Base-by-base conservation (phyloP, 2,888 invertebrate species). In the Pristionchus japonicus region DNA sequence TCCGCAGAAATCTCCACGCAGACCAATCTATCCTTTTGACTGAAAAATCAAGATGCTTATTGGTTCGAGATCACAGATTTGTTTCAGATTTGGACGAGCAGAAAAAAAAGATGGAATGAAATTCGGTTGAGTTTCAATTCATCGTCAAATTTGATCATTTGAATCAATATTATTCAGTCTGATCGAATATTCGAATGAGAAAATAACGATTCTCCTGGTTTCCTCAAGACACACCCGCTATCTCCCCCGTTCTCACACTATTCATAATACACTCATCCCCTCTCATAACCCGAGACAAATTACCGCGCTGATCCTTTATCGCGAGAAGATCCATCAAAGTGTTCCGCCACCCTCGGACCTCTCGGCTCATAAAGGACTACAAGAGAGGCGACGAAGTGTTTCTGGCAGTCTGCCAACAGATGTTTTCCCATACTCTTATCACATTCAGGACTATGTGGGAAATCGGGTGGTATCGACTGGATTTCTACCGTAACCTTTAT, bases 391-490 rank as follows among this genome's bases (percentile, higher is more conserved):
- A 37, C 34, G 17, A 17, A 70, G 0, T 43, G 43, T 43, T 77
- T n/a, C 43, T 43, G 77, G 77, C 77, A 43, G 34, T 77, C 77
- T 77, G 77, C 23, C 77, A 47, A 77, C 77, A 77, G 77, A 77
- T 77, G 77, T n/a, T 47, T 47, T 77, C 77, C 47, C 77, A 77
- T 15, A 40, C 27, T 77, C 43, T 77, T 77, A 77, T 77, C 77
- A 77, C 77, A 77, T 77, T 77, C 77, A 43, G 77, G 43, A 77
- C 77, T 77, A 77, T 77, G 77, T 77, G 77, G 77, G 77, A 77
- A 77, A 11, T n/a, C n/a, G n/a, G n/a, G n/a, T 77, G 77, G 77
- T 77, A 43, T 70, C 77, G 43, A 47, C 43, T 6, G 37, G 70
- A 70, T 13, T 37, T 27, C 77, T 47, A 77, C 77, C 40, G 47